These are phyloP conservation scores for Larimichthys crocea DNA, from an alignment of 2,113 vertebrate genomes.

Conservation along the genomic window DNA sequence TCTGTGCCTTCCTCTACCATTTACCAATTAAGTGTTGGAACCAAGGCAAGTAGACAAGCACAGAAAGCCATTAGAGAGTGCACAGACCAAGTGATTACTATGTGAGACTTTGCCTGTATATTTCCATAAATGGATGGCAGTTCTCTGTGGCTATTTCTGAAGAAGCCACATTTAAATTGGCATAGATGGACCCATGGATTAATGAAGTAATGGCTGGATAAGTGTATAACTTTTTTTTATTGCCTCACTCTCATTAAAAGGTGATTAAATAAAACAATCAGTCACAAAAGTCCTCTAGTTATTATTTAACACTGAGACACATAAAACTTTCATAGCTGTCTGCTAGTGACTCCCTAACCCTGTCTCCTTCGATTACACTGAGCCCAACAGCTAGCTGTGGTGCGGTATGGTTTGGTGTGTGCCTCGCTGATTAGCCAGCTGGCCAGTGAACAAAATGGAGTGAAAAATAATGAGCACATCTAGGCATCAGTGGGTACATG, in stretches of 20 bases:
- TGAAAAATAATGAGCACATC: conserved; percentile 61
- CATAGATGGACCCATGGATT: conserved; percentile 42
- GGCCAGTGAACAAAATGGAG: conserved; percentile 42
- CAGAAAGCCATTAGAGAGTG: conserved; percentile 35
- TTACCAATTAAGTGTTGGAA: conserved; percentile 18
- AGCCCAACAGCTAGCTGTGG: conserved; percentile 25
- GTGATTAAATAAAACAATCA: conserved; percentile 65
- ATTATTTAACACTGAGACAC: conserved; percentile 58
- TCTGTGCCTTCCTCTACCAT: not conserved
- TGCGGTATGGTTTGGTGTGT: conserved; percentile 22
- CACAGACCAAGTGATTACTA: conserved; percentile 18
- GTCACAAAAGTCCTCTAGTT: conserved; percentile 37
- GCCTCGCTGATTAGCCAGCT: conserved; percentile 54
- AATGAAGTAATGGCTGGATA: conserved; percentile 21
- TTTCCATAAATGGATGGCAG: conserved; percentile 46
- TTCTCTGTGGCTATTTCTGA: conserved; percentile 56
- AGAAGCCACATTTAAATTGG: conserved; percentile 54
- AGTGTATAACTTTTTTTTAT: conserved; percentile 46
- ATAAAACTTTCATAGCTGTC: conserved; percentile 67
- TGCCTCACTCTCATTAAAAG: conserved; percentile 68
- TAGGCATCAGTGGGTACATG: conserved; percentile 11
- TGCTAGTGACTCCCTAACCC: conserved; percentile 44
- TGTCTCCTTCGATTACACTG: conserved; percentile 52
- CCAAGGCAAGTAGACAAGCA: conserved; percentile 18
- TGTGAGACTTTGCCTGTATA: conserved; percentile 23